Conservation (phyloP, 2,797 vertebrate species). For the Brachyalestes nurse region DNA sequence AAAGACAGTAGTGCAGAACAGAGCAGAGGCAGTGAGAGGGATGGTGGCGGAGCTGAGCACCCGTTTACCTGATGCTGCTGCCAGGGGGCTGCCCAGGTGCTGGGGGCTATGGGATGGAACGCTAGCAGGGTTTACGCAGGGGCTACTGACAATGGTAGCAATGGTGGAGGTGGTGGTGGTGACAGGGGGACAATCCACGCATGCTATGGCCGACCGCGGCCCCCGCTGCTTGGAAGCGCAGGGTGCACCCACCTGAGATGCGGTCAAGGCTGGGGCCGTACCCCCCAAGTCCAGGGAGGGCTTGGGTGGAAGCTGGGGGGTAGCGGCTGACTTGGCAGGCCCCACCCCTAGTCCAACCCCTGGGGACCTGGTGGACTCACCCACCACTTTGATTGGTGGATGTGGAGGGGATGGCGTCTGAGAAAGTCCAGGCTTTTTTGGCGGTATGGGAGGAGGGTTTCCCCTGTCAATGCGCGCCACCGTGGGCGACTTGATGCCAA, state of each 20-base stretch:
- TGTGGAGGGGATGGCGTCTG: constrained; percentile 95
- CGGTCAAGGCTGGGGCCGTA: constrained; percentile 93
- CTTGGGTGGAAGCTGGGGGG: constrained; percentile 98
- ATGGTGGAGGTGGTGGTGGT: constrained; percentile 80
- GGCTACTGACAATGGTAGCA: constrained; percentile 88
- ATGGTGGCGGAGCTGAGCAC: constrained; percentile 75
- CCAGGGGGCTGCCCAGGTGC: constrained; percentile 95
- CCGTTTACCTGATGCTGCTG: constrained; percentile 99
- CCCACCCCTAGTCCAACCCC: constrained; percentile 81
- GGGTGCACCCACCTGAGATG: constrained; percentile 98
- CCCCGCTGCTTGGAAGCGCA: constrained; percentile 73
- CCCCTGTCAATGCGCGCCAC: constrained; percentile 92
- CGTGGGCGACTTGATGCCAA: constrained; percentile 88
- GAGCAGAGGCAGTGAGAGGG: constrained; percentile 70
- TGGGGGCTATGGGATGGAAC: constrained; percentile 91
- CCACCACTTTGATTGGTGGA: constrained; percentile 89
- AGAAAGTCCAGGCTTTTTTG: constrained; percentile 98
- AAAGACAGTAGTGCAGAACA: constrained; percentile 66
- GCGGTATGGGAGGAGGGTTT: constrained; percentile 97
- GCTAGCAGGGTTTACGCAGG: constrained; percentile 92
- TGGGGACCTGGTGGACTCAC: constrained; percentile 87
- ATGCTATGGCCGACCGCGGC: constrained; percentile 90
- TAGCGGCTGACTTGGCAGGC: constrained; percentile 82
- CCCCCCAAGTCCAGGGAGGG: constrained; percentile 94
- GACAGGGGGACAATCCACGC: constrained; percentile 90